A percentile compares a stretch with the other conserved stretches of the same genome.
These are phyloP conservation scores for Sphaerophoria rueppellii DNA, from an alignment of 2,888 invertebrate genomes.

Conservation along the genomic window DNA sequence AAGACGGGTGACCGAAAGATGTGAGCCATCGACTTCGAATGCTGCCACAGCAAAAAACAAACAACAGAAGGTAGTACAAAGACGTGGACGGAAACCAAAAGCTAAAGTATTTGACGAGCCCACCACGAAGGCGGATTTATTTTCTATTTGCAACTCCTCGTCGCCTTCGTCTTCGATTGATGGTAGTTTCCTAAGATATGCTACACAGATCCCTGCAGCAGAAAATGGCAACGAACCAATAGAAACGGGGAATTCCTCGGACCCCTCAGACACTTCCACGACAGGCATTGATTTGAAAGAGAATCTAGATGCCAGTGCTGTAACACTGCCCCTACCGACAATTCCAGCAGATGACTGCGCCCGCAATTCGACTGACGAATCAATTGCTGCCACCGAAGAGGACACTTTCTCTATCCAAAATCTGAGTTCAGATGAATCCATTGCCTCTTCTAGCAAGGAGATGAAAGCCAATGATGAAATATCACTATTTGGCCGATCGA, in stretches of 20 bases:
- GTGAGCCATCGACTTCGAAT: slow-evolving; percentile 2
- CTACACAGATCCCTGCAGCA: background rate
- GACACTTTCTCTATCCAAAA: slow-evolving; percentile 31
- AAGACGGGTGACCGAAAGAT: background rate
- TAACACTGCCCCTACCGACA: slow-evolving; percentile 48
- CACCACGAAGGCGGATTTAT: slow-evolving; percentile 25
- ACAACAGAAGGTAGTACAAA: slow-evolving; percentile 58
- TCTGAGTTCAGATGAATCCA: slow-evolving; percentile 57
- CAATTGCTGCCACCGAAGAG: slow-evolving; percentile 56
- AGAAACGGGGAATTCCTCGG: background rate
- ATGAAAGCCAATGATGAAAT: slow-evolving; percentile 24
- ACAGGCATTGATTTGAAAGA: slow-evolving; percentile 64
- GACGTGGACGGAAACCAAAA: slow-evolving; percentile 76
- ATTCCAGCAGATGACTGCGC: slow-evolving; percentile 31
- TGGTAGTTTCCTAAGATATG: too few relatives aligned
- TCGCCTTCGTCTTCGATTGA: slow-evolving; percentile 33
- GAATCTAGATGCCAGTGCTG: slow-evolving; percentile 53
- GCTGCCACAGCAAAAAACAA: slow-evolving; percentile 7
- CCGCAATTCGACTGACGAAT: slow-evolving; percentile 44
- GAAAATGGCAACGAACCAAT: background rate
- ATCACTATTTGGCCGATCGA: slow-evolving; percentile 49
- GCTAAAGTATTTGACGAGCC: slow-evolving; percentile 43
- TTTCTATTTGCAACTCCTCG: background rate
- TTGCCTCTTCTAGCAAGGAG: too few relatives aligned
- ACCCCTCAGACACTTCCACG: slow-evolving; percentile 27